A percentile compares a stretch with the other conserved stretches of the same genome.
phyloP scores from a whole-genome alignment of 2,113 vertebrate genomes.

The Oryzias celebensis region DNA sequence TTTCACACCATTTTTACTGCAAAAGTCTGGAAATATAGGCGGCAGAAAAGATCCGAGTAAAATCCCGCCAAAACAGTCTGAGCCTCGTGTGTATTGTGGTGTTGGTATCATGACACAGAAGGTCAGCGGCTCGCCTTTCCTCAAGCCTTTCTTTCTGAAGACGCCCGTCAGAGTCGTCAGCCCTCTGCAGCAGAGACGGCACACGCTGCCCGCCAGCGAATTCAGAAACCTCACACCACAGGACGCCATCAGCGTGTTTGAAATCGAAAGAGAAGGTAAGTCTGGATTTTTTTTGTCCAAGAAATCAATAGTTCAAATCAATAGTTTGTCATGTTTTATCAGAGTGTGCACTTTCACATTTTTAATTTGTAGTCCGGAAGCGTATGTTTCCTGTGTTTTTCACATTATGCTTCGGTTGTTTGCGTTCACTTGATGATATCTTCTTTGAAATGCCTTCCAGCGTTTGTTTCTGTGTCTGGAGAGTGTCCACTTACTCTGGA shows the following conservation, averaged over 20 bases:
- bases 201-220: constrained; percentile 82
- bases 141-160: constrained; percentile 75
- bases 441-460: constrained; percentile 42
- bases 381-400: too few species aligned
- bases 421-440: not conserved
- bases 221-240: constrained; percentile 80
- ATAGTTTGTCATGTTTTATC: not conserved
- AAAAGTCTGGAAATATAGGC: not conserved
- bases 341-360: too few species aligned
- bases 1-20: not conserved
- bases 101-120: constrained; percentile 63
- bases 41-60: not conserved
- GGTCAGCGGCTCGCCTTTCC: constrained; percentile 65
- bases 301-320: not conserved
- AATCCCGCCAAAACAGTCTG: not conserved
- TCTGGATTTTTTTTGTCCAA: not conserved
- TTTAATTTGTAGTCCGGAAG: too few species aligned
- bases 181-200: constrained; percentile 64
- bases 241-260: constrained; percentile 82
- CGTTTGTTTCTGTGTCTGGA: constrained; percentile 80
- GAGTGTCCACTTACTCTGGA: constrained; percentile 79
- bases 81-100: not conserved
- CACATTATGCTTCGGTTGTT: constrained; percentile 12
- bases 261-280: constrained; percentile 81
- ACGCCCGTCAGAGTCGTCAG: constrained; percentile 48